Base-by-base conservation (phyloP, 2,113 vertebrate species). In the Brachypodius melanocephalos region DNA sequence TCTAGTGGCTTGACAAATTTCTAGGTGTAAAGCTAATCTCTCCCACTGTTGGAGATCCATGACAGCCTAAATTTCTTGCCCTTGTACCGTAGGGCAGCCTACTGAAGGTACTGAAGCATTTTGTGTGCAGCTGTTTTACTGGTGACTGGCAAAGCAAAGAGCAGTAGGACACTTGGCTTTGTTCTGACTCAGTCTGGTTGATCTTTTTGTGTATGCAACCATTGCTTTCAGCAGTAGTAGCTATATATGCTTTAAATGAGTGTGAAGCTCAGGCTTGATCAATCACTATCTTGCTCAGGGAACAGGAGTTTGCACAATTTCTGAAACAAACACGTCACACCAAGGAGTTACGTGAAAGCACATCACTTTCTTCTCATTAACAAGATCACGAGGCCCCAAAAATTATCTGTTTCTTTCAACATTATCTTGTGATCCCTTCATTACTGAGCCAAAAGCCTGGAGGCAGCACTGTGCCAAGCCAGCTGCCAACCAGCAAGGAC, bases 181-280 rank as follows among this genome's bases (percentile, higher is more conserved):
- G 49, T 66, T 93, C 90, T 94, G 74, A 90, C 90, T 96, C 92
- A 90, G 42, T 46, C 52, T 61, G 62, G 78, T 69, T 73, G 62
- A 45, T 57, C 61, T 90, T 83, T 89, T 15, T 36, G 10, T 46
- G 36, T 59, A 62, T 73, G 38, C 0, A 1, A 76, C 38, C 63
- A 79, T 63, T 73, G 72, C 32, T 93, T 93, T 90, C 85, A 58
- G 71, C 25, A 85, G 34, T 85, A 85, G 63, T 26, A 80, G 32
- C 42, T 73, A 15, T 57, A 62, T 34, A 34, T 46, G 80, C 84
- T 69, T 76, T 78, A 94, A 96, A 94, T 84, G 83, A 74, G 68
- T 91, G 55, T 90, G 67, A 69, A 93, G 58, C 32, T 76, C 7
- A 2, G 75, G 49, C 63, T 62, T 84, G 38, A 43, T 43, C 51